Percentiles rank a stretch among this genome's conserved stretches.
phyloP scores from a whole-genome alignment of 2,888 invertebrate genomes.

The Patella caerulea region DNA sequence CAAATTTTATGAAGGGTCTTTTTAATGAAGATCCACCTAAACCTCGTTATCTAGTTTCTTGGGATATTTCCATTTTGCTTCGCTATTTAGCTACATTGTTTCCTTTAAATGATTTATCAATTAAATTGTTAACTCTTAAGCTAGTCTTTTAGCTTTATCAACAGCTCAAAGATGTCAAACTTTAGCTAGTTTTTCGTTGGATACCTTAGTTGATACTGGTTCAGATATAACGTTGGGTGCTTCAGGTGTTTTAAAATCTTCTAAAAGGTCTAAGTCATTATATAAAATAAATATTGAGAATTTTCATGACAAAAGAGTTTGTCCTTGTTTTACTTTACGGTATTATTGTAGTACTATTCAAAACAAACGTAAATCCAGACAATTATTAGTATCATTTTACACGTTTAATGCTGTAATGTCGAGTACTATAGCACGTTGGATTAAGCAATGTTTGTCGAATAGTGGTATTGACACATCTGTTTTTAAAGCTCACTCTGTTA shows the following conservation, averaged over 20 bases:
- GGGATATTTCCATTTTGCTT: conserved; percentile 35
- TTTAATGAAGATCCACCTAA: no score
- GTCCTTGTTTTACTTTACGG: conserved; percentile 22
- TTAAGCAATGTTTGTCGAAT: not conserved
- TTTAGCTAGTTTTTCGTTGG: conserved; percentile 21
- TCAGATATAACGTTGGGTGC: conserved; percentile 28
- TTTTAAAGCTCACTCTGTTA: conserved; percentile 29
- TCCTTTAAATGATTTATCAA: conserved; percentile 24
- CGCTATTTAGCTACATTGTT: conserved; percentile 21
- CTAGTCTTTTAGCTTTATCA: conserved; percentile 24
- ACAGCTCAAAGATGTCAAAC: conserved; percentile 35
- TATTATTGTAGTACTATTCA: conserved; percentile 15
- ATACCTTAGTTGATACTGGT: conserved; percentile 22
- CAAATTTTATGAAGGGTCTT: conserved; percentile 33
- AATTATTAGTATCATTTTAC: conserved; percentile 19
- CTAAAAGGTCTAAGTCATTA: conserved; percentile 16
- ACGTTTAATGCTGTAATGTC: conserved; percentile 14
- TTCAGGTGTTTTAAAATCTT: conserved; percentile 30
- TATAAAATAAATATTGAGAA: conserved; percentile 3
- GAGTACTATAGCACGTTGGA: conserved; percentile 26
- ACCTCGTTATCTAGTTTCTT: conserved; percentile 32
- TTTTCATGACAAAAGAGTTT: conserved; percentile 21
- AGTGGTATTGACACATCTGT: conserved; percentile 20
- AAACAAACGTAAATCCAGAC: not conserved
- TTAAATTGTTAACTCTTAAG: conserved; percentile 32